These are phyloP conservation scores for Troilus luridus DNA, from an alignment of 2,888 invertebrate species.

Conservation along the genomic window DNA sequence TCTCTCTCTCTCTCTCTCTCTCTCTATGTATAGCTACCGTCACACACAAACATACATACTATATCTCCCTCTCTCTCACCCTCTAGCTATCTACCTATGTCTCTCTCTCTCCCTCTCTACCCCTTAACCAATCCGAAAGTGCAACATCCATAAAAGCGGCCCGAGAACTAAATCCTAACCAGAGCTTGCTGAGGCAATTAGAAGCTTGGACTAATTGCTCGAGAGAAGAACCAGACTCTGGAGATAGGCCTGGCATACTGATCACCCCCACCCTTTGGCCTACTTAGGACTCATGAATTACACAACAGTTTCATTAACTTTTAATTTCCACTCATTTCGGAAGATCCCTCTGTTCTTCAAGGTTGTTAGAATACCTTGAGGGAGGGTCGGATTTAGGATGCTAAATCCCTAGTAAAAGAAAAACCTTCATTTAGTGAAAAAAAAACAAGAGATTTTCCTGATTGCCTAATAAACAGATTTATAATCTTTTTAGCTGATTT, in stretches of 20 bases:
- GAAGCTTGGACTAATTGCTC: neutral
- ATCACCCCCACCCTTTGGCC: neutral
- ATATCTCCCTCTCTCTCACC: too few species aligned
- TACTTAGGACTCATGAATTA: neutral
- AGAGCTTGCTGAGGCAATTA: neutral
- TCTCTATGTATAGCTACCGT: too few species aligned
- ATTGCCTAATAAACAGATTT: neutral
- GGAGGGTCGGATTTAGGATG: neutral
- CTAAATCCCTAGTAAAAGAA: neutral
- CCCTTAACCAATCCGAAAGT: neutral
- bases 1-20: too few species aligned
- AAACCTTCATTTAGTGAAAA: neutral
- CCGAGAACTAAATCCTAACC: neutral
- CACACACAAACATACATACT: too few species aligned
- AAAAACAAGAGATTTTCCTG: neutral
- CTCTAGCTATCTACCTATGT: too few species aligned
- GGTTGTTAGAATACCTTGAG: neutral
- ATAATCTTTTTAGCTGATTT: neutral
- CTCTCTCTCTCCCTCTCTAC: neutral
- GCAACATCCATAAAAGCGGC: neutral
- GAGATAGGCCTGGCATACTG: neutral
- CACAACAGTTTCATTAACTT: slow-evolving; percentile 5
- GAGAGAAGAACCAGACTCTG: neutral
- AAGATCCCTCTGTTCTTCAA: neutral
- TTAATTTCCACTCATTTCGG: neutral